phyloP scores from a whole-genome alignment of 2,113 vertebrate genomes.

The Melanerpes formicivorus region DNA sequence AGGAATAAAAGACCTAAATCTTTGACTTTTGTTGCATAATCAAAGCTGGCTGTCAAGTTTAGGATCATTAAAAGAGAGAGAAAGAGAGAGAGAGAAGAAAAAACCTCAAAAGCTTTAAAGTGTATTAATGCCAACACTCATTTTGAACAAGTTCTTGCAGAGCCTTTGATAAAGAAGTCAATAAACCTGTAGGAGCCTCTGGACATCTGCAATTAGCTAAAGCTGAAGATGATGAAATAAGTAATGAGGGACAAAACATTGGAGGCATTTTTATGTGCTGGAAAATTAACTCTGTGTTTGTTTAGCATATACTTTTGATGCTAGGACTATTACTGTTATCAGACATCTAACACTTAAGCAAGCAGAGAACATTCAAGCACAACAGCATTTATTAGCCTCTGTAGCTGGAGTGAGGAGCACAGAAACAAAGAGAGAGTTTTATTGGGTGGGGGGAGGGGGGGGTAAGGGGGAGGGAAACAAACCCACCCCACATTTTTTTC shows the following conservation, averaged over 20 bases:
- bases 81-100: no score
- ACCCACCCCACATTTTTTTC: neutral
- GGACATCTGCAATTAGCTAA: conserved; percentile 12
- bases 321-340: conserved; percentile 22
- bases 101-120: neutral
- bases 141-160: conserved; percentile 49
- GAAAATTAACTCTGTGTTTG: neutral
- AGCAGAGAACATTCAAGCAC: neutral
- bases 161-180: conserved; percentile 38
- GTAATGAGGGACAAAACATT: neutral
- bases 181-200: neutral
- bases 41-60: neutral
- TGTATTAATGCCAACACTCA: neutral
- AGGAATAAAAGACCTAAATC: neutral
- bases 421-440: neutral
- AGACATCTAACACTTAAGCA: neutral
- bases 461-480: neutral
- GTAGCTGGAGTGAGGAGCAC: neutral
- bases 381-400: neutral
- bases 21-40: neutral
- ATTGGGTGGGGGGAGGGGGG: neutral
- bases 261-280: conserved; percentile 21
- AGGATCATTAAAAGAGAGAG: neutral
- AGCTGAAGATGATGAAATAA: neutral
- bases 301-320: conserved; percentile 24